Evolutionary conservation across 2,888 invertebrate genomes (phyloP).

Genomic region (Meteorus cinctellus): DNA sequence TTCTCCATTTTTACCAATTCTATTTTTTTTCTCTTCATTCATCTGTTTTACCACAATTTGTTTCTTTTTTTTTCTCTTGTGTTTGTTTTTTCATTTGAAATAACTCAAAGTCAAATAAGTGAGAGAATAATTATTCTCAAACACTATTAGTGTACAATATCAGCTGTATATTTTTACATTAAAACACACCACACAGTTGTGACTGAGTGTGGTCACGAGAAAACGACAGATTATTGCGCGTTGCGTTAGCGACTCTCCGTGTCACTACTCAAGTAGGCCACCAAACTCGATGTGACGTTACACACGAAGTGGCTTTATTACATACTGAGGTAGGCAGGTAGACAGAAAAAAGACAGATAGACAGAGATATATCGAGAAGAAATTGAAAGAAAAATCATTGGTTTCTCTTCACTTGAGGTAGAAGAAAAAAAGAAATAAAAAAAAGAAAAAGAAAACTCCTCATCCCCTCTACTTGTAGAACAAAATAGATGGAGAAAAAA

Average conservation of each 20-base stretch:
- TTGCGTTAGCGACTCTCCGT: constrained; percentile 30
- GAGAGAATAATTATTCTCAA: background rate
- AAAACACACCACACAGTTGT: background rate
- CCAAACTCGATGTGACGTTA: constrained; percentile 24
- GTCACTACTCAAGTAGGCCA: constrained; percentile 30
- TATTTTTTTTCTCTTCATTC: background rate
- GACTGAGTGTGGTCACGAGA: constrained; percentile 42
- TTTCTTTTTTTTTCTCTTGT: no score
- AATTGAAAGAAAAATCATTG: constrained; percentile 39
- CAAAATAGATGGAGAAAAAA: no score
- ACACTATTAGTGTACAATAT: background rate
- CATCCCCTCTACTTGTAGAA: no score
- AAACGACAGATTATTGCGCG: constrained; percentile 32
- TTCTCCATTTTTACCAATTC: no score
- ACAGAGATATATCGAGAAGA: constrained; percentile 31
- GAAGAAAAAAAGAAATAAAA: background rate
- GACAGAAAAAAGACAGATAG: constrained; percentile 21
- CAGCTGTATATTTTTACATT: constrained; percentile 21
- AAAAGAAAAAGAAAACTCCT: background rate
- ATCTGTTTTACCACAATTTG: no score
- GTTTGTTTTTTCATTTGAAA: no score
- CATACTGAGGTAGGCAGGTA: constrained; percentile 27
- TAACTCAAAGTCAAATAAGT: background rate
- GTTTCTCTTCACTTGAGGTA: background rate
- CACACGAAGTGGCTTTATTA: constrained; percentile 21